Evolutionary conservation across 2,797 vertebrate species (phyloP).

Genomic region (Mormyrus hasselquistii): DNA sequence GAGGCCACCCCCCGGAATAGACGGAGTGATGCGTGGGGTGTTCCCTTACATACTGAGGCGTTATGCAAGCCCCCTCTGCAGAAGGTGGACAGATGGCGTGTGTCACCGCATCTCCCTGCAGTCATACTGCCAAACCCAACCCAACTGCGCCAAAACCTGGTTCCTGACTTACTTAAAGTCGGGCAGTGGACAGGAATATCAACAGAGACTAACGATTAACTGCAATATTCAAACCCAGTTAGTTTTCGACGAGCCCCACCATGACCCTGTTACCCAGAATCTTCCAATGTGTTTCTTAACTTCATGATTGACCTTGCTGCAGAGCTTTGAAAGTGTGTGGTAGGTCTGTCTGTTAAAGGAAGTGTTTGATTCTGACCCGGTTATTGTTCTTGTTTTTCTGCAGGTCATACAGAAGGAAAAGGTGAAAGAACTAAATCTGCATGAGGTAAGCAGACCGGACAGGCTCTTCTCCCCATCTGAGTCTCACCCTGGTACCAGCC

Average conservation of each 20-base stretch:
- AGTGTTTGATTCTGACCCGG: neutral
- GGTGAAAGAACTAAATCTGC: conserved; percentile 96
- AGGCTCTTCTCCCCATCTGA: neutral
- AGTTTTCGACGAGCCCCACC: neutral
- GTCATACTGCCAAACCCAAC: neutral
- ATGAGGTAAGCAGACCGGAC: conserved; percentile 81
- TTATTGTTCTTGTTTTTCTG: conserved; percentile 46
- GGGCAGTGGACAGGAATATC: neutral
- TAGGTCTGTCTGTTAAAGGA: neutral
- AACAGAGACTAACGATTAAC: neutral
- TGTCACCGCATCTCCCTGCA: neutral
- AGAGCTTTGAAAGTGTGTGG: neutral
- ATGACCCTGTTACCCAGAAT: neutral
- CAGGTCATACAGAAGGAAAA: conserved; percentile 99
- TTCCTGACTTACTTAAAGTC: neutral
- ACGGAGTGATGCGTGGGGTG: neutral
- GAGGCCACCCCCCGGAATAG: neutral
- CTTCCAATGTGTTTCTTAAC: neutral
- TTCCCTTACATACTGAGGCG: neutral
- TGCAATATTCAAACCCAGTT: neutral
- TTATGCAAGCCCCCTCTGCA: neutral
- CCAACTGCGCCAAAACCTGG: neutral
- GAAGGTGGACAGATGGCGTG: neutral
- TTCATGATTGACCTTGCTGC: neutral
- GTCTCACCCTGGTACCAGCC: neutral